Evolutionary conservation across 2,113 vertebrate genomes (phyloP).

Genomic region (Grammomys surdaster): DNA sequence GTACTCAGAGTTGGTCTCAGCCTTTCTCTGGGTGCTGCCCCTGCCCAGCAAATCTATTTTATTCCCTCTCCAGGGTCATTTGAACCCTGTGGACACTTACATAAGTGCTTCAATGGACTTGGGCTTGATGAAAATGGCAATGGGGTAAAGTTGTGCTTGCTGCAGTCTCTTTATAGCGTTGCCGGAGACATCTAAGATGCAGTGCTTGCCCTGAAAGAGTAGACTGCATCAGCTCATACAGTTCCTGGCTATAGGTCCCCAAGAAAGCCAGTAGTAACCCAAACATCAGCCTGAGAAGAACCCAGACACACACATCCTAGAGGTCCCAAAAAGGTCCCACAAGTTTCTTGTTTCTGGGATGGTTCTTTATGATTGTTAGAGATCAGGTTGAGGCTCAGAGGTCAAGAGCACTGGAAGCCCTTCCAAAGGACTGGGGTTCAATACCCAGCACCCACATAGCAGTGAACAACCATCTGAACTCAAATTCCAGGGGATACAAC

Average conservation of each 20-base stretch:
- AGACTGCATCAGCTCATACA: not conserved
- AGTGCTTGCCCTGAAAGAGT: slow-evolving; percentile 95
- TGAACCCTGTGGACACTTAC: slow-evolving; percentile 88
- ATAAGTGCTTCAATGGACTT: slow-evolving; percentile 99
- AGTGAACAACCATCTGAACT: not conserved
- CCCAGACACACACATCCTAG: not conserved
- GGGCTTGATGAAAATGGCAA: slow-evolving; percentile 99
- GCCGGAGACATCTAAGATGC: slow-evolving; percentile 98
- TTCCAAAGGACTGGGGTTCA: not conserved
- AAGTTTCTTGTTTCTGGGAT: not conserved
- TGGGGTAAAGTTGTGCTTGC: slow-evolving; percentile 98
- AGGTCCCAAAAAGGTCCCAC: no score
- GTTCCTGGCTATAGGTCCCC: not conserved
- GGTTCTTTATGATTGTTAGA: not conserved
- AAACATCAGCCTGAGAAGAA: not conserved
- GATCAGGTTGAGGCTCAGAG: not conserved
- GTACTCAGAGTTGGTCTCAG: not conserved
- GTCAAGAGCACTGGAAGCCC: not conserved
- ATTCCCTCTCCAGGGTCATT: not conserved
- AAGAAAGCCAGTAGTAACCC: not conserved
- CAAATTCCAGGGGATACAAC: not conserved
- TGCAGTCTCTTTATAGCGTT: slow-evolving; percentile 99
- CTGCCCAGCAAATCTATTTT: not conserved
- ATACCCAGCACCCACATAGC: not conserved
- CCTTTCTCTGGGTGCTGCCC: not conserved